These are phyloP conservation scores for Zosterops pallidus DNA, from an alignment of 2,113 vertebrate species.

Conservation along the genomic window DNA sequence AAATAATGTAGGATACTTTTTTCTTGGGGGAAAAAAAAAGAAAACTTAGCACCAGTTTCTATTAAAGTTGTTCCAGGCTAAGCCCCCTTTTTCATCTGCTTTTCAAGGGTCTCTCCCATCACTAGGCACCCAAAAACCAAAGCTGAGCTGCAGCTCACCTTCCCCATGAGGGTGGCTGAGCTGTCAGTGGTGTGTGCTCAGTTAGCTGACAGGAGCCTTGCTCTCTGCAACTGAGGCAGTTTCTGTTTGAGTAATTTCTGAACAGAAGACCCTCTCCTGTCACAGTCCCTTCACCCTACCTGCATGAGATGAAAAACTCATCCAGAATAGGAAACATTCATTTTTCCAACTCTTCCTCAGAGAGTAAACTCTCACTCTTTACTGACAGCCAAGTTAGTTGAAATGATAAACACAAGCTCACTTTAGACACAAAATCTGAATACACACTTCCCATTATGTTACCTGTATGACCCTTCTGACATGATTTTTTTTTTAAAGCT, in stretches of 20 bases:
- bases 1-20: not conserved
- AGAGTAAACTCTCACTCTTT: not conserved
- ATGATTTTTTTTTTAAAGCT: not conserved
- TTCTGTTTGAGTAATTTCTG: not conserved
- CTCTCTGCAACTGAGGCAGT: not conserved
- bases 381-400: not conserved
- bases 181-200: not conserved
- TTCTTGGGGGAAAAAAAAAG: accelerated
- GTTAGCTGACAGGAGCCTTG: not conserved
- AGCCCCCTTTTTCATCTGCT: not conserved
- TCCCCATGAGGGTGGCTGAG: not conserved
- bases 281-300: not conserved
- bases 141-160: not conserved
- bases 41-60: not conserved
- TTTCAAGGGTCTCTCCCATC: not conserved
- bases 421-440: not conserved
- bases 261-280: not conserved
- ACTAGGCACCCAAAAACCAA: not conserved
- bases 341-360: not conserved
- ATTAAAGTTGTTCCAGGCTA: not conserved
- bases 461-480: not conserved
- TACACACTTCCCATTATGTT: not conserved
- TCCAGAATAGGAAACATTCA: not conserved
- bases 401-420: not conserved
- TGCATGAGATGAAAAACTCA: not conserved